Evolutionary conservation across 53 echinoderm and acorn worm species (phyloP).

Genomic region (Crossaster papposus): DNA sequence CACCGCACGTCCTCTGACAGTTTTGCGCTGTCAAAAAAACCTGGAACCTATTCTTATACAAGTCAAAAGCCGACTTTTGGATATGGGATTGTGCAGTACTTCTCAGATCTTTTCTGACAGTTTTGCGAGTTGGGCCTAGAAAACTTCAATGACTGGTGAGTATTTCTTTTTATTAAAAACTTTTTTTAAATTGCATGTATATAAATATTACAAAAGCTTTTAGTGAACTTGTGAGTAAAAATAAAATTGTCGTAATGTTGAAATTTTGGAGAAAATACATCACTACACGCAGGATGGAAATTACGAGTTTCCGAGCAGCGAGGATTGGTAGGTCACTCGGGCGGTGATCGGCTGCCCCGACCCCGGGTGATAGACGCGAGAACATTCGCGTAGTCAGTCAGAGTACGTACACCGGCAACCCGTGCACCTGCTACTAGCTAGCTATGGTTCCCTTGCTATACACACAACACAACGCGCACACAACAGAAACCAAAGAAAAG

Average conservation of each 20-base stretch:
- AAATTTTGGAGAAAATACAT: background rate
- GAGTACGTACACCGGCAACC: no score
- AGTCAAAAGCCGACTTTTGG: background rate
- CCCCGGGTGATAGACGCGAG: slow-evolving; percentile 9
- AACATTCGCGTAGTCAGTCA: background rate
- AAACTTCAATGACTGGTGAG: background rate
- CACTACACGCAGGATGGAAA: background rate
- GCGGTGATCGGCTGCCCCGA: background rate
- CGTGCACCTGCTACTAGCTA: background rate
- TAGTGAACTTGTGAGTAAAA: no score
- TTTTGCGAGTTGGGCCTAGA: background rate
- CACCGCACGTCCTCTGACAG: slow-evolving; percentile 2
- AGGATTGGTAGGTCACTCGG: background rate
- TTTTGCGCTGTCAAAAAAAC: slow-evolving; percentile 37
- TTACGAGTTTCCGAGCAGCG: background rate
- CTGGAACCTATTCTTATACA: slow-evolving; percentile 16
- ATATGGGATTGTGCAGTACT: background rate
- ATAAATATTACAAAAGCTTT: background rate
- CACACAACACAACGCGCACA: background rate
- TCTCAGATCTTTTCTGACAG: background rate
- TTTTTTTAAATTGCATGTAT: background rate
- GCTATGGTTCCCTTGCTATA: background rate
- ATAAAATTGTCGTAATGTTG: background rate
- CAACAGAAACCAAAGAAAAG: background rate
- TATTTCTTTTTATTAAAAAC: background rate